These are phyloP conservation scores for Dinoponera quadriceps DNA, from an alignment of 1,140 invertebrate species.

Conservation along the genomic window DNA sequence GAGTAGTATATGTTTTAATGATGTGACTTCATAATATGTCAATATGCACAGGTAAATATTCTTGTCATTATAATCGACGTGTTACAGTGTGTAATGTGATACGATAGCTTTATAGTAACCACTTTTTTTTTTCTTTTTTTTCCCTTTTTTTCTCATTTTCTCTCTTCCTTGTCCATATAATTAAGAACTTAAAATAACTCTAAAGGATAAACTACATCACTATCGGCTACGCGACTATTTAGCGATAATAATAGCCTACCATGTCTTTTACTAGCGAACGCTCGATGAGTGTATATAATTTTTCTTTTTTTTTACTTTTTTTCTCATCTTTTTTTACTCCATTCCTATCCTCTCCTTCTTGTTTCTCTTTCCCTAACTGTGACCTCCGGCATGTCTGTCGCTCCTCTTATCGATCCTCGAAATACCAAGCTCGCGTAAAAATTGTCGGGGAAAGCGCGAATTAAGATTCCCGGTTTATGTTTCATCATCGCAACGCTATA, in stretches of 20 bases:
- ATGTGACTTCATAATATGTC: constrained; percentile 85
- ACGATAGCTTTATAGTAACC: constrained; percentile 81
- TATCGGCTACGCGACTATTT: constrained; percentile 81
- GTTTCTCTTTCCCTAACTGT: constrained; percentile 40
- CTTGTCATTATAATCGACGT: constrained; percentile 84
- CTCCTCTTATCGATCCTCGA: constrained; percentile 29
- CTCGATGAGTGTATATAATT: constrained; percentile 75
- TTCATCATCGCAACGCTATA: background rate
- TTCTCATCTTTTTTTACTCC: background rate
- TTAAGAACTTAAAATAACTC: constrained; percentile 80
- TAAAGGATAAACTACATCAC: constrained; percentile 81
- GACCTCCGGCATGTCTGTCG: constrained; percentile 30
- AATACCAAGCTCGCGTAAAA: constrained; percentile 35
- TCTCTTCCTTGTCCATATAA: constrained; percentile 67
- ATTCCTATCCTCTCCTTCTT: constrained; percentile 10
- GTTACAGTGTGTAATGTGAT: constrained; percentile 86
- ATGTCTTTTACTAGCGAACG: constrained; percentile 80
- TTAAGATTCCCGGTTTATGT: too few relatives aligned
- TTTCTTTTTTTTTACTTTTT: constrained; percentile 15
- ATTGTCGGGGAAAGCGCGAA: background rate
- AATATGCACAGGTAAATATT: constrained; percentile 85
- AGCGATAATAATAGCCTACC: constrained; percentile 81
- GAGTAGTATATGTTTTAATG: constrained; percentile 86
- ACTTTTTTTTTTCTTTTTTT: constrained; percentile 58
- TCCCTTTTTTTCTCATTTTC: background rate